A percentile compares a stretch with the other conserved stretches of the same genome.
Conservation (phyloP, 2,888 invertebrate species). For the Cryptocephalus primarius region DNA sequence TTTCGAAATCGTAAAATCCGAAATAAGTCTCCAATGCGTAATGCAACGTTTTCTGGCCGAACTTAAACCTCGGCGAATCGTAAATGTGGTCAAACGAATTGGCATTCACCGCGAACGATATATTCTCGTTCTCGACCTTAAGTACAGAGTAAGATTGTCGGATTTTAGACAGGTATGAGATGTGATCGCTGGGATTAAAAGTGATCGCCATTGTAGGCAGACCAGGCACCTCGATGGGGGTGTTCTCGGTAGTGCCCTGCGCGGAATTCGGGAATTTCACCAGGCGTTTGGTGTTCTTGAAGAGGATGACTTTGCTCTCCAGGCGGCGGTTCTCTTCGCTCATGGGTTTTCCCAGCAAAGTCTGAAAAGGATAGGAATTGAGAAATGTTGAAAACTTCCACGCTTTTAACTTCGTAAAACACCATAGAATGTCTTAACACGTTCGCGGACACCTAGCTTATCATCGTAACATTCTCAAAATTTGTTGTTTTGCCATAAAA, state of each 20-base stretch:
- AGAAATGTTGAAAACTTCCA: too few species aligned
- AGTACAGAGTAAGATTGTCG: slow-evolving; percentile 19
- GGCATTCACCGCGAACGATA: slow-evolving; percentile 2
- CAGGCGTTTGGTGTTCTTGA: slow-evolving; percentile 62
- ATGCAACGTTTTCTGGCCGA: slow-evolving; percentile 33
- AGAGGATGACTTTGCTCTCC: slow-evolving; percentile 50
- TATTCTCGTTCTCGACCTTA: slow-evolving; percentile 18
- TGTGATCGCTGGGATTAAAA: slow-evolving; percentile 29
- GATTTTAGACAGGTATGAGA: slow-evolving; percentile 23
- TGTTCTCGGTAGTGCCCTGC: slow-evolving; percentile 26
- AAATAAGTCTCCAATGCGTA: slow-evolving; percentile 32
- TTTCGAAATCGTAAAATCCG: slow-evolving; percentile 35
- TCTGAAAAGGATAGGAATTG: slow-evolving; percentile 32
- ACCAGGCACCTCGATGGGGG: slow-evolving; percentile 35
- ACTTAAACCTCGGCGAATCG: slow-evolving; percentile 17
- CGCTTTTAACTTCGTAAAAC: too few species aligned
- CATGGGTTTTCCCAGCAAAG: slow-evolving; percentile 42
- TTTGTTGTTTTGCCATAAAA: too few species aligned
- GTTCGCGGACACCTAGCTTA: too few species aligned
- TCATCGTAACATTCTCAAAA: too few species aligned
- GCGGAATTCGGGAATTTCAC: slow-evolving; percentile 50
- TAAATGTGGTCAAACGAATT: slow-evolving; percentile 20
- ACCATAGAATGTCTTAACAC: too few species aligned
- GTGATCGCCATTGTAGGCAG: slow-evolving; percentile 35
- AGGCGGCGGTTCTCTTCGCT: slow-evolving; percentile 43